Conservation (phyloP, 2,888 invertebrate species). For the Cecidostiba fungosa region DNA sequence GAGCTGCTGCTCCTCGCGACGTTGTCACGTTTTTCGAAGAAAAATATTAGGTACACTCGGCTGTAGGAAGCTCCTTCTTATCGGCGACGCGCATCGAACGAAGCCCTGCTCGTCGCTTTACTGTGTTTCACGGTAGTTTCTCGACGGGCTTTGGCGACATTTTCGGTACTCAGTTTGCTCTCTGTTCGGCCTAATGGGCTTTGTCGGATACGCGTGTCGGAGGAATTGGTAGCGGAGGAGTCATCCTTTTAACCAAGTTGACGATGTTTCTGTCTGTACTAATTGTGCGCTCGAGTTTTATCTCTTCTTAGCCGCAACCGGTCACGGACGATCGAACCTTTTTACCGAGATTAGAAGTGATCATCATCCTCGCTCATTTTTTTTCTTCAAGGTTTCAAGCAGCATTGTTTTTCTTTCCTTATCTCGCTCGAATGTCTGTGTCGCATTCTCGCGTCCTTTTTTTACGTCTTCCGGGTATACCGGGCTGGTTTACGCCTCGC, state of each 20-base stretch:
- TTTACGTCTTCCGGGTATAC: background rate
- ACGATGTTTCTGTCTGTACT: background rate
- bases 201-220: background rate
- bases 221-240: background rate
- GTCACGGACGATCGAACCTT: background rate
- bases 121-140: background rate
- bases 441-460: background rate
- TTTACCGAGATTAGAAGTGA: background rate
- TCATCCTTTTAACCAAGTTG: background rate
- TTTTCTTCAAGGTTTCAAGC: background rate
- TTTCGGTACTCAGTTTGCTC: background rate
- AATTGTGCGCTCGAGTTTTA: background rate
- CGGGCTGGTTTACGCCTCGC: background rate
- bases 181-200: background rate
- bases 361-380: too few species aligned
- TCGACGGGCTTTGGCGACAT: background rate
- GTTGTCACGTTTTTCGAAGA: slow-evolving; percentile 40
- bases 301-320: background rate
- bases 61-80: slow-evolving; percentile 25
- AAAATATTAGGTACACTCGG: background rate
- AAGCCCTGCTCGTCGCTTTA: background rate
- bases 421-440: background rate
- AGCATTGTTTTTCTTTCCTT: background rate
- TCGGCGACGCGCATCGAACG: background rate
- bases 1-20: slow-evolving; percentile 1